Base-by-base conservation (phyloP, 2,888 invertebrate genomes). In the Harmothoe impar region DNA sequence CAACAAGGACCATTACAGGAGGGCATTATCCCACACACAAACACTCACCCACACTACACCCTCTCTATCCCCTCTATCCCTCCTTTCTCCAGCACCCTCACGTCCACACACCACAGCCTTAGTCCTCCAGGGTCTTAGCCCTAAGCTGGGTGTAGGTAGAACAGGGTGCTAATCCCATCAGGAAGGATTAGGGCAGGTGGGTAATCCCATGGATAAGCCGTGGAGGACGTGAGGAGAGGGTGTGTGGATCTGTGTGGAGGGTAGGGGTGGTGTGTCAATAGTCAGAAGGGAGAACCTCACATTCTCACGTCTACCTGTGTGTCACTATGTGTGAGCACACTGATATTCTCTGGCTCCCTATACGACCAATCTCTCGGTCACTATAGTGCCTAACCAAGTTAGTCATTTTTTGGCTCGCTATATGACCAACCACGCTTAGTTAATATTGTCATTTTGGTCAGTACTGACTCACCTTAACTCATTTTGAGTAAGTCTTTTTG, bases 241-340 rank as follows among this genome's bases (percentile, higher is more conserved):
- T 15, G 68, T n/a, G n/a, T n/a, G n/a, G n/a, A n/a, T n/a, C 15
- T 33, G 43, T 84, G 84, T 17, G 20, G 84, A 12, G 17, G 43
- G 33, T 84, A 12, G 33, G 84, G 15, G 43, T 33, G 84, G 84
- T n/a, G 35, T 78, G 84, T 84, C 84, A 84, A 84, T 35, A 84
- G 17, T 20, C 17, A 20, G 43, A 1, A 15, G 43, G 51, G 43
- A 7, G 17, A 84, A 84, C 20, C 33, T 17, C 84, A 84, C 84
- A 43, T 51, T 84, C 43, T 84, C 84, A 84, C 84, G 84, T 43
- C 31, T 29, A 29, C 29, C 29, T 72, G 72, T 72, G 31, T 72
- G 72, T 25, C 10, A 20, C 62, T 62, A 20, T 62, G 25, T n/a
- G 15, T n/a, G 25, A n/a, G 20, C 1, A 62, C 62, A n/a, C 5